These are phyloP conservation scores for Drosophila prostipennis DNA, from an alignment of 2,888 invertebrate species.

Conservation along the genomic window DNA sequence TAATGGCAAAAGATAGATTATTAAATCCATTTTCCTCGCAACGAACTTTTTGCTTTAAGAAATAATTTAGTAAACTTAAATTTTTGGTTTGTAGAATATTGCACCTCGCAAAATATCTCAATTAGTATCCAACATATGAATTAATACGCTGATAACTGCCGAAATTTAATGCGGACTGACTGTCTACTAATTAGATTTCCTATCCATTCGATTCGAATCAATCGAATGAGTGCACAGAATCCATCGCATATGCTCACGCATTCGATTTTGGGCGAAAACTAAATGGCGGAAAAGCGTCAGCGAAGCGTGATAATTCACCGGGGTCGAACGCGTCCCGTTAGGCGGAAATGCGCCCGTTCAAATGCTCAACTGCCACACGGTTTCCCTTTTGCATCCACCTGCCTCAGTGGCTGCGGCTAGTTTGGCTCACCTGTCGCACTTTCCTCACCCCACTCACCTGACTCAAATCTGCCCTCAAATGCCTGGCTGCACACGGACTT, in stretches of 20 bases:
- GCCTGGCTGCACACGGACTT: conserved; percentile 51
- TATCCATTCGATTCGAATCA: conserved; percentile 21
- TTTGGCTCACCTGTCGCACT: conserved; percentile 31
- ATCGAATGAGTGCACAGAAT: conserved; percentile 29
- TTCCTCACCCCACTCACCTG: conserved; percentile 11
- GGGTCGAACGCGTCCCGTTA: conserved; percentile 54
- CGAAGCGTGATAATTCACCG: conserved; percentile 73
- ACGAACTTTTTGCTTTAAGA: not conserved
- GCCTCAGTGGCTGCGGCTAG: conserved; percentile 10
- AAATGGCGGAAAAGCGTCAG: conserved; percentile 58
- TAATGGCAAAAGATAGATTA: not conserved
- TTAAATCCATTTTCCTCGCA: not conserved
- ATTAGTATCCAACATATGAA: too few species aligned
- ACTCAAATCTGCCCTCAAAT: conserved; percentile 20
- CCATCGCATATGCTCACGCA: conserved; percentile 42
- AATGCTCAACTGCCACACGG: conserved; percentile 11
- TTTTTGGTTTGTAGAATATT: not conserved
- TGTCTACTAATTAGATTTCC: conserved; percentile 23
- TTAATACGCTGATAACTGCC: too few species aligned
- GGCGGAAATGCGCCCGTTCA: conserved; percentile 14
- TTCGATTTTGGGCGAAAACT: conserved; percentile 61
- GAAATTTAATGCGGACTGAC: not conserved
- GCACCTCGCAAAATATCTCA: too few species aligned
- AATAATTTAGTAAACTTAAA: not conserved
- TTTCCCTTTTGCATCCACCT: conserved; percentile 15